These are phyloP conservation scores for Empidonax alnorum DNA, from an alignment of 2,113 vertebrate species.

Conservation along the genomic window DNA sequence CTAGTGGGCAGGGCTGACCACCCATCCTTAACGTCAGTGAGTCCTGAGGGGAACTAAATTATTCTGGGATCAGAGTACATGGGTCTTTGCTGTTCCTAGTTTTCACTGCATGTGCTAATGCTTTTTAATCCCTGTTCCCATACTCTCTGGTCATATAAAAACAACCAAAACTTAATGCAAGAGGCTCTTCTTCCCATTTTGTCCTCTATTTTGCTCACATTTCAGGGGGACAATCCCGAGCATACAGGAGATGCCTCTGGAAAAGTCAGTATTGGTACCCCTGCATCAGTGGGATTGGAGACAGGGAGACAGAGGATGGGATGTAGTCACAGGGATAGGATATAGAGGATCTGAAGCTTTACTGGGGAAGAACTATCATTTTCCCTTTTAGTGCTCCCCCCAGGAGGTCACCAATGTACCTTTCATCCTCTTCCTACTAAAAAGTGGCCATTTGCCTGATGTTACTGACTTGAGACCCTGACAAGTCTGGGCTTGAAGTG, in stretches of 20 bases:
- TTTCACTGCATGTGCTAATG: neutral
- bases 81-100: neutral
- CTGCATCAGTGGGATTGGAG: neutral
- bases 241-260: neutral
- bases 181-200: neutral
- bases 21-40: neutral
- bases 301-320: neutral
- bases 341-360: neutral
- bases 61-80: neutral
- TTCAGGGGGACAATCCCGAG: neutral
- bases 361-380: neutral
- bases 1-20: rapidly evolving
- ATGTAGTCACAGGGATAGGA: neutral
- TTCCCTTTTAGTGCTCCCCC: neutral
- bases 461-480: neutral
- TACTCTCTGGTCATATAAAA: neutral
- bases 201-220: neutral
- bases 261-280: neutral
- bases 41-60: neutral
- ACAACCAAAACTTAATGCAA: neutral
- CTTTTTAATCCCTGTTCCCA: neutral
- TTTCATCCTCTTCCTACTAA: neutral
- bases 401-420: neutral
- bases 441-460: neutral
- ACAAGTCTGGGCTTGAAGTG: neutral